phyloP scores from a whole-genome alignment of 2,797 vertebrate genomes.

The Pseudomugil gertrudae region DNA sequence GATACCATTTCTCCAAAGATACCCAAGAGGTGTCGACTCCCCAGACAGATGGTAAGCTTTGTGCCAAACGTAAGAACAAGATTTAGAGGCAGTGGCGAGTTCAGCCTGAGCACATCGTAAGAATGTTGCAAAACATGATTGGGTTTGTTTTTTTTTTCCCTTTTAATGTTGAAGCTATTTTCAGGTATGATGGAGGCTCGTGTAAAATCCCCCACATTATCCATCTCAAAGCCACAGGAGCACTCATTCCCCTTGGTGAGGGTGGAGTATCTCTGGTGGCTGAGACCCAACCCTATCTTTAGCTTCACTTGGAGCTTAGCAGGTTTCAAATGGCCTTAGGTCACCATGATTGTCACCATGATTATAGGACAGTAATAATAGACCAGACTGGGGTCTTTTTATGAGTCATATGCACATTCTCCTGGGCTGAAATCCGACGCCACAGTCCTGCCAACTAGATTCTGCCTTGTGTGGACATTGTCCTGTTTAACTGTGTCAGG shows the following conservation, averaged over 20 bases:
- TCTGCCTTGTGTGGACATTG: conserved; percentile 3
- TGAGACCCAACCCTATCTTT: conserved; percentile 63
- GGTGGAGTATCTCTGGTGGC: conserved; percentile 40
- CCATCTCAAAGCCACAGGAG: conserved; percentile 23
- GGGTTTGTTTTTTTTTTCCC: neutral
- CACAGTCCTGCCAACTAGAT: conserved; percentile 22
- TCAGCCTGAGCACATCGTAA: neutral
- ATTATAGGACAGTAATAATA: conserved; percentile 75
- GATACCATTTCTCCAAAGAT: conserved; percentile 75
- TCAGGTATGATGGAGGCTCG: neutral
- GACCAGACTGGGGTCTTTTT: conserved; percentile 45
- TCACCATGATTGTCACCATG: conserved; percentile 62
- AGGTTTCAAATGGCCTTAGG: conserved; percentile 61
- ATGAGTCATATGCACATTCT: conserved; percentile 63
- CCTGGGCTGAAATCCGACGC: conserved; percentile 53
- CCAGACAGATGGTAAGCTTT: conserved; percentile 77
- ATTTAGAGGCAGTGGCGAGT: neutral
- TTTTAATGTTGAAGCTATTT: neutral
- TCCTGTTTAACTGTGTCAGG: neutral
- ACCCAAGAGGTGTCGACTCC: conserved; percentile 70
- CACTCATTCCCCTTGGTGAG: conserved; percentile 34
- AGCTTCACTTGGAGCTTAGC: conserved; percentile 29
- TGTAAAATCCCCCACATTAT: neutral
- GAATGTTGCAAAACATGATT: neutral
- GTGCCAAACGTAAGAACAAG: neutral